Evolutionary conservation across 2,797 vertebrate species (phyloP), one percentile per base, ranked within the genome.

Genomic region (Cheirogaleus major): DNA sequence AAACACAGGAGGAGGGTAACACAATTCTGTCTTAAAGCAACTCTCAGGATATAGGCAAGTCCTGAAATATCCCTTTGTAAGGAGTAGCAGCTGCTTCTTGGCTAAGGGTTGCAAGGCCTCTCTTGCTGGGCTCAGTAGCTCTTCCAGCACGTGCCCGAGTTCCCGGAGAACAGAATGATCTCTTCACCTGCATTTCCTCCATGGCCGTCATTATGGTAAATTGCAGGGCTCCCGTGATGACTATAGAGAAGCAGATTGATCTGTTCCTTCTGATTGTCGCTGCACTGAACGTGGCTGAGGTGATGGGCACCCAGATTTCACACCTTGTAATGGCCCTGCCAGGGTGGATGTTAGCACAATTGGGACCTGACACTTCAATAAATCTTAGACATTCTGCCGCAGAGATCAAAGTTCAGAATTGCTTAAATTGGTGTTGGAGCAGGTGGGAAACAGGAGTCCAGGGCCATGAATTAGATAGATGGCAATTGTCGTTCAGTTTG

Each of bases 401-500:
- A 0, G 93, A 97, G 97, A 97, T 95, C 70, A 97, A 96, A 98
- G 98, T 98, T 98, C 97, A 97, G 96, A 98, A 98, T 98, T 98
- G 98, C 97, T 98, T 98, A 98, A 98, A 98, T 98, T 98, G 98
- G 97, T 89, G 7, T 96, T 95, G 97, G 93, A 98, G 90, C 97
- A 98, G 98, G 98, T 98, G 97, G 98, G 72, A 97, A 98, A 98
- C 96, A 96, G 88, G 95, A 98, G 86, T 94, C 96, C 95, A 81
- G 97, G 45, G 90, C 84, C 32, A 1, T 93, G 97, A 95, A 97
- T 98, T 97, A 97, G 92, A 87, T 95, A 92, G 97, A 97, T 94
- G 80, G 97, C 97, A 98, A 98, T 98, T 98, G 97, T 94, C 79
- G 0, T 96, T 97, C 91, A 91, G 86, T 98, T 95, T 97, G 55